These are phyloP conservation scores for Papilio machaon DNA, from an alignment of 1,140 invertebrate species.

Conservation along the genomic window DNA sequence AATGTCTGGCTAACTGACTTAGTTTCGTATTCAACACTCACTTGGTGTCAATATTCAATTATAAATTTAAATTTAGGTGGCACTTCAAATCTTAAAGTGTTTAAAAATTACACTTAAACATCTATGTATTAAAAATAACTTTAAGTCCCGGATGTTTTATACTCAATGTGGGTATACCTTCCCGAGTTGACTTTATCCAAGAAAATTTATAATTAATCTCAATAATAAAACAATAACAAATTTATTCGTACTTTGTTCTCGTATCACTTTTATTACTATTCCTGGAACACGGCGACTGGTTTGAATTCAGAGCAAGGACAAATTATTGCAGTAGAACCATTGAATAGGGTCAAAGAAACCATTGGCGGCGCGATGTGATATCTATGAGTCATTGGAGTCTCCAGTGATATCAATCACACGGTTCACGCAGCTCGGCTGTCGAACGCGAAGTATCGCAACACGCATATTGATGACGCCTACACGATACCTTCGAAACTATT, in stretches of 20 bases:
- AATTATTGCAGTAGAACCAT: conserved; percentile 66
- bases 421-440: conserved; percentile 60
- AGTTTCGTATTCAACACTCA: not conserved
- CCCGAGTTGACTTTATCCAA: not conserved
- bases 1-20: not conserved
- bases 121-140: not conserved
- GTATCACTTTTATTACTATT: conserved; percentile 64
- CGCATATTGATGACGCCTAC: conserved; percentile 74
- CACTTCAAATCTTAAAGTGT: not conserved
- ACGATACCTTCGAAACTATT: conserved; percentile 46
- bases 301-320: conserved; percentile 76
- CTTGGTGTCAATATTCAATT: not conserved
- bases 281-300: conserved; percentile 63
- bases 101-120: not conserved
- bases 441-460: conserved; percentile 56
- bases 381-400: conserved; percentile 72
- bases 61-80: not conserved
- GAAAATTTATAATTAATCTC: not conserved
- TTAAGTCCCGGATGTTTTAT: not conserved
- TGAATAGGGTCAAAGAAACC: conserved; percentile 77
- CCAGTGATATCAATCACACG: conserved; percentile 66
- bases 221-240: not conserved
- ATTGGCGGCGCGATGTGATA: conserved; percentile 66
- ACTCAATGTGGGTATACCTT: not conserved
- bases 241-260: conserved; percentile 19